phyloP scores from a whole-genome alignment of 2,797 vertebrate genomes.

The Platyrinchus mystaceus region DNA sequence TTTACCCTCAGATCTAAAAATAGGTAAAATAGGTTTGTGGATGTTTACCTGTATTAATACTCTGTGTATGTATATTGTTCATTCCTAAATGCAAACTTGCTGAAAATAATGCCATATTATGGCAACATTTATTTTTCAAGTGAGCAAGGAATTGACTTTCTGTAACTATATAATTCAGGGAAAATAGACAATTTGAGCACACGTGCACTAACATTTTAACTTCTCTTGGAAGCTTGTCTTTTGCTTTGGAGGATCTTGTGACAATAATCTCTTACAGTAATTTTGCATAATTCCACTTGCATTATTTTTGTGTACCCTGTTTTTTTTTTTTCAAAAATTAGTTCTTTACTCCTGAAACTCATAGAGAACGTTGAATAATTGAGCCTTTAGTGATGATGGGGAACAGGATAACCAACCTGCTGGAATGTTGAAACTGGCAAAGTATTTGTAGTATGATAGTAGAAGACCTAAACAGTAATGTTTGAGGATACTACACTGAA shows the following conservation, averaged over 20 bases:
- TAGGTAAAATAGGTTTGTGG: not conserved
- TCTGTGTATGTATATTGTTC: not conserved
- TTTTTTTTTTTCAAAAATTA: not conserved
- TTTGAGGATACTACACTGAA: not conserved
- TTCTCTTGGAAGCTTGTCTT: not conserved
- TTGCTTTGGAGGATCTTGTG: not conserved
- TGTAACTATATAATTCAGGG: not conserved
- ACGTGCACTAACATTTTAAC: not conserved
- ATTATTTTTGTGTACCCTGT: rapidly evolving
- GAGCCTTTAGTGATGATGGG: not conserved
- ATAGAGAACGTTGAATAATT: not conserved
- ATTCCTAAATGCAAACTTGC: not conserved
- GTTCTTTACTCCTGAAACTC: not conserved
- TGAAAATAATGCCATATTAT: not conserved
- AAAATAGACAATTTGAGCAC: not conserved
- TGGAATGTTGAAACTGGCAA: not conserved
- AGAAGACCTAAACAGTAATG: not conserved
- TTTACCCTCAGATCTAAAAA: not conserved
- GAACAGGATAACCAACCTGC: not conserved
- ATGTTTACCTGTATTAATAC: not conserved
- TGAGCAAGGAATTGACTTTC: not conserved
- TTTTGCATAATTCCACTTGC: not conserved
- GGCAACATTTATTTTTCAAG: not conserved
- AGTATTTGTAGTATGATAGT: not conserved
- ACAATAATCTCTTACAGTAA: not conserved